Percentiles rank a stretch among this genome's conserved stretches.
Evolutionary conservation across 2,113 vertebrate genomes (phyloP).

Genomic region (Prunella himalayana): DNA sequence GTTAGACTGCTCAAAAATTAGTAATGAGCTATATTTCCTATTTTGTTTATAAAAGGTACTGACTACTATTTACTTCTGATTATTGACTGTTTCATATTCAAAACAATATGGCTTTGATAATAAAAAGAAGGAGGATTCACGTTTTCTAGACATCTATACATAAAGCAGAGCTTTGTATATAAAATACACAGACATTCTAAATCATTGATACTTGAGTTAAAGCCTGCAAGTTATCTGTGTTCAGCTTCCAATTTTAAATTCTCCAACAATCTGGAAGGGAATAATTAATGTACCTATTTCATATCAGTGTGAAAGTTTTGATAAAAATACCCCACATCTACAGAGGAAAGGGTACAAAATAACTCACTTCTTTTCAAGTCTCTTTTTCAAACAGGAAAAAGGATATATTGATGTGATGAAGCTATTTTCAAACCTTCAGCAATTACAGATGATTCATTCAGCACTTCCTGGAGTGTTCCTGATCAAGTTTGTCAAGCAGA

Average conservation of each 20-base stretch:
- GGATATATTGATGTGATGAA: background rate
- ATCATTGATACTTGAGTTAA: background rate
- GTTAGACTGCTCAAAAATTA: background rate
- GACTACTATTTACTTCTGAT: background rate
- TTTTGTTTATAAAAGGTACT: background rate
- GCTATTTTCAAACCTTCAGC: conserved; percentile 40
- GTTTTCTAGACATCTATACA: background rate
- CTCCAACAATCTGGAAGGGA: background rate
- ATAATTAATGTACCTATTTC: background rate
- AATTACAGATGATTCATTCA: conserved; percentile 43
- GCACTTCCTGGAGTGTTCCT: conserved; percentile 8
- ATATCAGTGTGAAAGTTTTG: background rate
- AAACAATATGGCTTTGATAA: background rate
- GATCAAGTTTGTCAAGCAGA: background rate
- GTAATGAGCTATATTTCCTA: background rate
- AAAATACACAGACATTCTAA: background rate
- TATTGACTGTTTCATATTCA: background rate
- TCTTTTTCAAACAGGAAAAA: conserved; percentile 1
- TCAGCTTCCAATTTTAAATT: background rate
- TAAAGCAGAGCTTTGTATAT: background rate
- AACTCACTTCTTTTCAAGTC: background rate
- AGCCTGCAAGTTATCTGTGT: background rate
- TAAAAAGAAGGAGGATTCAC: background rate
- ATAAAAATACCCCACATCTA: background rate
- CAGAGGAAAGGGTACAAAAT: background rate